Evolutionary conservation across 2,113 vertebrate species (phyloP).

Genomic region (Urocynchramus pylzowi): DNA sequence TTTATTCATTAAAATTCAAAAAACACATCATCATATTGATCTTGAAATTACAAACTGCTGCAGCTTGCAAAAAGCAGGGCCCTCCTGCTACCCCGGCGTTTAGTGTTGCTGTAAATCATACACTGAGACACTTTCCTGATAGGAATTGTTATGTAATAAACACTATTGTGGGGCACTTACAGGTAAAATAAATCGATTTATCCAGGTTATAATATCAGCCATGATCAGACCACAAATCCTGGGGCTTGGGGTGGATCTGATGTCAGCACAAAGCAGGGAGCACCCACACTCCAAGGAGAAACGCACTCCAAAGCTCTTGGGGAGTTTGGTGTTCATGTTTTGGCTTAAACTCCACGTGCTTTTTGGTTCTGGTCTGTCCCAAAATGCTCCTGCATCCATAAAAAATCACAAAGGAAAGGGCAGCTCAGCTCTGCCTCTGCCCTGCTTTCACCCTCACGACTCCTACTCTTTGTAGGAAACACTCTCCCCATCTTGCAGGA

Average conservation of each 20-base stretch:
- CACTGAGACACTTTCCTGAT: neutral
- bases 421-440: neutral
- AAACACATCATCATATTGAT: constrained; percentile 50
- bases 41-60: constrained; percentile 38
- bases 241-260: no score
- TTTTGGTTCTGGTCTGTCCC: neutral
- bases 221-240: neutral
- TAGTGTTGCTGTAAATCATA: neutral
- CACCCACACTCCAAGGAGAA: neutral
- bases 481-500: fast-evolving
- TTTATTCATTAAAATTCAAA: constrained; percentile 66
- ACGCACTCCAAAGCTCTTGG: neutral
- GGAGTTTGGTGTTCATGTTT: neutral
- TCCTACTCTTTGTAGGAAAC: neutral
- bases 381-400: neutral
- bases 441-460: neutral
- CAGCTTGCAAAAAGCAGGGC: neutral
- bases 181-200: neutral
- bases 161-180: neutral
- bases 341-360: fast-evolving
- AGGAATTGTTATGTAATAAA: constrained; percentile 14
- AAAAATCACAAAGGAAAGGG: neutral
- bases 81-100: neutral
- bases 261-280: neutral
- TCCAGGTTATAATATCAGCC: neutral